Base-by-base conservation (phyloP, 2,888 invertebrate species). In the Trichogramma dendrolimi region DNA sequence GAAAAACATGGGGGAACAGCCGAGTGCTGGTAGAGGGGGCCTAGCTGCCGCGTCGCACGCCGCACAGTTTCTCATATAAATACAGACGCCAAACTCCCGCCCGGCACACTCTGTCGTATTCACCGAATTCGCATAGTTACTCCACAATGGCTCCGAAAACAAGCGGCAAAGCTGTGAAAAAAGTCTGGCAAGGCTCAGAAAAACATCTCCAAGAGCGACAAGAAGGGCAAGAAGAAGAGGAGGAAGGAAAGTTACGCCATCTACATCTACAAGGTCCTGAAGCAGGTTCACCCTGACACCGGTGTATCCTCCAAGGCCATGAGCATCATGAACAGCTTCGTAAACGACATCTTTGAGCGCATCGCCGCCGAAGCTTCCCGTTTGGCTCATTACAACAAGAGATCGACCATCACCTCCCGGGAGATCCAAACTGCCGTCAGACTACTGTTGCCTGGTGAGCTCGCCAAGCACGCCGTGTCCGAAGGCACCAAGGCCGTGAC, bases 371-470 rank as follows among this genome's bases (percentile, higher is more conserved):
- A 73, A 53, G 70, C 72, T 11, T 71, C 68, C 1, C 63, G 68
- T 8, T 55, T 71, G 5, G 85, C 86, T 1, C 83, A 84, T 7
- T 85, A 86, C 72, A 83, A 83, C 65, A 87, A 87, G 74, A 81
- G 84, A 51, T 84, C 83, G 0, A 90, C 89, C 0, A 81, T 91
- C 72, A 84, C 85, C 0, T 86, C 85, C 66, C 81, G 86, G 59
- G 90, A 91, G 68, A 84, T 91, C 10, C 87, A 89, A 70, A 53
- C 61, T 0, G 88, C 88, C 0, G 84, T 88, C 0, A 82, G 85
- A 48, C 80, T 90, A 0, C 43, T 67, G 10, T 60, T 66, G 41
- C 66, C 67, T 27, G 68, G 68, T 43, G 67, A 68, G 51, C 63
- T 67, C 39, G 66, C 68, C 5, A 68, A 68, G 40, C 68, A 67